Conservation (phyloP, 1,140 invertebrate species). For the Triops longicaudatus region DNA sequence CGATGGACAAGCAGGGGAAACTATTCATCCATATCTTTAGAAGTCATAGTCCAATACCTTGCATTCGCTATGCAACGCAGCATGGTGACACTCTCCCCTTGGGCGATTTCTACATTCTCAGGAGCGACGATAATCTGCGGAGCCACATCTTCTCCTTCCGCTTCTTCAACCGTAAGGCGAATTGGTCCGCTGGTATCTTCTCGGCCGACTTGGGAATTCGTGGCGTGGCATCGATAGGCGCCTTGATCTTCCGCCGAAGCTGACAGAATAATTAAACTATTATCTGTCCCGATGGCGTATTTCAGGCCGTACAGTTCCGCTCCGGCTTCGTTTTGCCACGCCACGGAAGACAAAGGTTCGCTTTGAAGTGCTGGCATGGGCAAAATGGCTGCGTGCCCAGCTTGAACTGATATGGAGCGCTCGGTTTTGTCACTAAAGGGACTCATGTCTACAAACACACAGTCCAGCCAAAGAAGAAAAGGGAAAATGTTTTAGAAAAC, state of each 20-base stretch:
- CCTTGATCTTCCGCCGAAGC: slow-evolving; percentile 59
- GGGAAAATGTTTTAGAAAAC: slow-evolving; percentile 19
- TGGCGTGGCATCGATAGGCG: slow-evolving; percentile 62
- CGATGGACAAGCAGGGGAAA: no score
- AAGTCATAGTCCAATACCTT: slow-evolving; percentile 19
- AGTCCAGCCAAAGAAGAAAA: slow-evolving; percentile 26
- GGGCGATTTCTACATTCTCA: slow-evolving; percentile 64
- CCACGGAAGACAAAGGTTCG: slow-evolving; percentile 67
- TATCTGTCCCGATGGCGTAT: slow-evolving; percentile 61
- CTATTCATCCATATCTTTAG: slow-evolving; percentile 17
- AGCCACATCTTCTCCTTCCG: slow-evolving; percentile 50
- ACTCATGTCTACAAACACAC: slow-evolving; percentile 61
- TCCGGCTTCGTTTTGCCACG: slow-evolving; percentile 68
- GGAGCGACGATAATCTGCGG: slow-evolving; percentile 77
- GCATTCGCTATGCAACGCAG: slow-evolving; percentile 88
- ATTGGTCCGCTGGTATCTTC: slow-evolving; percentile 78
- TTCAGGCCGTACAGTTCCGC: slow-evolving; percentile 65
- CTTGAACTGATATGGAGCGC: slow-evolving; percentile 55
- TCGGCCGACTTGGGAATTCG: slow-evolving; percentile 77
- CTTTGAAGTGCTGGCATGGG: slow-evolving; percentile 71
- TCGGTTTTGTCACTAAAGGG: slow-evolving; percentile 62
- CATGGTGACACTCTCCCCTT: slow-evolving; percentile 63
- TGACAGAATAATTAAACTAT: slow-evolving; percentile 71
- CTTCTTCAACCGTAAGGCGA: slow-evolving; percentile 51
- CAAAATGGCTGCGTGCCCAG: slow-evolving; percentile 70